These are phyloP conservation scores for Megaceryle alcyon DNA, from an alignment of 2,797 vertebrate genomes.

Conservation along the genomic window DNA sequence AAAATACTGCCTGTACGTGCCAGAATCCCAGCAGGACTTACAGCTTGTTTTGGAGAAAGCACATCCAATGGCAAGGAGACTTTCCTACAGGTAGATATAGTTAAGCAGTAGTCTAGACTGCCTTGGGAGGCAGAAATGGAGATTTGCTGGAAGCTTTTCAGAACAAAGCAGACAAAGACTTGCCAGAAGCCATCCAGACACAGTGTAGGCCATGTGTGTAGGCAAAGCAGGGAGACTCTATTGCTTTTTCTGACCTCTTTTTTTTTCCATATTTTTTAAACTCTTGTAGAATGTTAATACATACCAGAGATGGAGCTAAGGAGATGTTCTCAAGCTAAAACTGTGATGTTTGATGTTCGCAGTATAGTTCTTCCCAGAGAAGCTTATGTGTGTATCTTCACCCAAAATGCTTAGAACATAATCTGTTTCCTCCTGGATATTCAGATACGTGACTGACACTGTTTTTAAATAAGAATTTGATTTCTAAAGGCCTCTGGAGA, in stretches of 20 bases:
- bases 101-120: slow-evolving; percentile 14
- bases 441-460: neutral
- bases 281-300: neutral
- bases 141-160: slow-evolving; percentile 27
- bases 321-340: neutral
- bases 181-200: neutral
- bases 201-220: neutral
- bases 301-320: neutral
- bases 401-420: neutral
- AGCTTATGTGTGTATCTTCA: neutral
- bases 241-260: slow-evolving; percentile 22
- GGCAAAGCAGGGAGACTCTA: neutral
- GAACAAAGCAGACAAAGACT: neutral
- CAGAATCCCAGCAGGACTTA: neutral
- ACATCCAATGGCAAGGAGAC: neutral
- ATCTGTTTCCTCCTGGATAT: neutral
- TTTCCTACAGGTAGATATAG: neutral
- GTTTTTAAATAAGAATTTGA: neutral
- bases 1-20: neutral
- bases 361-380: neutral
- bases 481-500: neutral
- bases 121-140: neutral
- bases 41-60: neutral
- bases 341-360: neutral
- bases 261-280: neutral